Conservation (phyloP, 1,140 invertebrate genomes). For the Sminthurides bifidus region DNA sequence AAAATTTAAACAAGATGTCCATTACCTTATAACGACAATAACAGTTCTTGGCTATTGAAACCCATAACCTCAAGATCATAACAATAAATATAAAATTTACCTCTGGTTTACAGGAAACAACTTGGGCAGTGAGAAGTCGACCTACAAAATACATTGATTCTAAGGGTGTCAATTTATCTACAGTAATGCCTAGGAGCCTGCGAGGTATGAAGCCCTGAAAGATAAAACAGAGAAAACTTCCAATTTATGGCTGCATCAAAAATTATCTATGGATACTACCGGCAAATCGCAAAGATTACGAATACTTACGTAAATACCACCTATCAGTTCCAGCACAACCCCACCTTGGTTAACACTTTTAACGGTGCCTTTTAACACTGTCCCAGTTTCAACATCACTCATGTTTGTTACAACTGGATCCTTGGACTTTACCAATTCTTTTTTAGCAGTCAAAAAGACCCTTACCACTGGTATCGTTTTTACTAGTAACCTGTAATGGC, state of each 20-base stretch:
- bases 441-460: conserved; percentile 25
- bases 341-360: conserved; percentile 16
- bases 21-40: too few species aligned
- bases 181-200: background rate
- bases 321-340: conserved; percentile 19
- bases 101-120: conserved; percentile 26
- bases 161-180: conserved; percentile 6
- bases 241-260: background rate
- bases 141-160: conserved; percentile 35
- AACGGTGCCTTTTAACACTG: conserved; percentile 19
- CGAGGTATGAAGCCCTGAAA: background rate
- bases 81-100: background rate
- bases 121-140: conserved; percentile 36
- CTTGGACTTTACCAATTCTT: conserved; percentile 18
- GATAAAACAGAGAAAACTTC: background rate
- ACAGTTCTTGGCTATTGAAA: too few species aligned
- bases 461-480: conserved; percentile 1
- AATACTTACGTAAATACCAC: conserved; percentile 20
- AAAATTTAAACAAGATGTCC: too few species aligned
- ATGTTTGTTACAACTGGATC: conserved; percentile 10
- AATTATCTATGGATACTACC: background rate
- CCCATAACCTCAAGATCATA: background rate
- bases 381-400: conserved; percentile 15
- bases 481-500: conserved; percentile 15
- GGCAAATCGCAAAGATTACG: background rate